Base-by-base conservation (phyloP, 2,113 vertebrate genomes). In the Chlorodrepanis virens region DNA sequence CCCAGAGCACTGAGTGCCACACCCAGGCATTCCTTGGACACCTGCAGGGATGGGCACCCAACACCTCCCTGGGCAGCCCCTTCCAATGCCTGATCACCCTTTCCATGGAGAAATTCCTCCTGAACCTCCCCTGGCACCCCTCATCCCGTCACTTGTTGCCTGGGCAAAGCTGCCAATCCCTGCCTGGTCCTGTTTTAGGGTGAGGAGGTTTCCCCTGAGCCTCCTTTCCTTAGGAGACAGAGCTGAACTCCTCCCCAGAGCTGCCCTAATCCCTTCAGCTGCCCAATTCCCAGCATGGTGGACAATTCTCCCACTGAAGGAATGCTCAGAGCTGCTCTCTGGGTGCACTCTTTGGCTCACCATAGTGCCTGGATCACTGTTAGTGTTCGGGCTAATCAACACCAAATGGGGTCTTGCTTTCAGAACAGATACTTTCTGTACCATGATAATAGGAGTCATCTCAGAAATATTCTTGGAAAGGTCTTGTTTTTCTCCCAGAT, bases 131-230 rank as follows among this genome's bases (percentile, higher is more conserved):
- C 33, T 59, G 45, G 37, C 68, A 20, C 50, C 21, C 56, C 67
- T 37, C 0, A 0, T 42, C 31, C 42, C 18, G 11, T 56, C 14
- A 1, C 17, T 54, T 49, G 25, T 19, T 57, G 17, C 14, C 14
- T 19, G 21, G 50, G 37, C 40, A 14, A 57, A 59, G 27, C 23
- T 27, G 37, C 52, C 0, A 0, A 14, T 72, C 37, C 59, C 37
- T 18, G 8, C 35, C 52, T 40, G 31, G 59, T 56, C 27, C 44
- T 65, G 33, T n/a, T 59, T 57, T 10, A 15, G 77, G 20, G 37
- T 2, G 12, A 65, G 31, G 25, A 64, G 18, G 14, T 52, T 65
- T 57, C 27, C 22, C 37, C 77, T 20, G 27, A 74, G 37, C 44
- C 77, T 74, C 60, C 19, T 74, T 39, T 39, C 17, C 52, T 72